Evolutionary conservation across 2,113 vertebrate genomes (phyloP), one percentile per base, ranked within the genome.

Genomic region (Petroica traversi): DNA sequence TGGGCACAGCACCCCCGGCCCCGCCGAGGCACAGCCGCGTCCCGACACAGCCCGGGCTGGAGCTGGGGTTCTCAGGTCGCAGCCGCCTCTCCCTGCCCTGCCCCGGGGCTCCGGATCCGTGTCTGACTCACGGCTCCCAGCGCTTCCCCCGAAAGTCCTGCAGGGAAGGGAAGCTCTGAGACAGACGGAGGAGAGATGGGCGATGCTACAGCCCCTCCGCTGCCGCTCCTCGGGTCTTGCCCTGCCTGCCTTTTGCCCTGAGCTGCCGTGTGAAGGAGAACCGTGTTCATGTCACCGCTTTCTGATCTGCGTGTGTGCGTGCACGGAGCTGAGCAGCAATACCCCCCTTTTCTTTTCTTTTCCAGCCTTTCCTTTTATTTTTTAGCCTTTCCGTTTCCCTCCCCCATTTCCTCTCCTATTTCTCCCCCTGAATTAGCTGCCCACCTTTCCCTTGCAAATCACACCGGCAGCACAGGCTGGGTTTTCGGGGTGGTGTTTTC

Each of bases 31-130:
- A 25, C 12, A 5, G 54, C 29, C 61, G 12, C 28, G 11, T 3
- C 4, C 22, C 3, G 20, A 19, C 38, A 31, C 46, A 31, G 16
- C 38, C 41, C 48, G 8, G 81, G 19, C 69, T 45, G 78, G 17
- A 75, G 38, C 41, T 0, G 34, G 33, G 51, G 74, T 11, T 3
- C 33, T 49, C 2, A 26, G 6, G 6, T 2, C 0, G 2, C 55
- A 34, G 41, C 25, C 29, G 52, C 51, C 48, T 57, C 25, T 58
- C 76, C 25, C 34, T 54, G 62, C 66, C 14, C 55, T 61, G 64
- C 59, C 36, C 19, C 19, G 8, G 49, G 72, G 48, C 5, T 58
- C 28, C 8, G 43, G 19, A 14, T 66, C 25, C 9, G 0, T 12
- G 48, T 1, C 45, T n/a, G 67, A 38, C 73, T 71, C 91, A 34